Evolutionary conservation across 2,888 invertebrate genomes (phyloP), one percentile per base, ranked within the genome.

Genomic region (Orthosia gothica): DNA sequence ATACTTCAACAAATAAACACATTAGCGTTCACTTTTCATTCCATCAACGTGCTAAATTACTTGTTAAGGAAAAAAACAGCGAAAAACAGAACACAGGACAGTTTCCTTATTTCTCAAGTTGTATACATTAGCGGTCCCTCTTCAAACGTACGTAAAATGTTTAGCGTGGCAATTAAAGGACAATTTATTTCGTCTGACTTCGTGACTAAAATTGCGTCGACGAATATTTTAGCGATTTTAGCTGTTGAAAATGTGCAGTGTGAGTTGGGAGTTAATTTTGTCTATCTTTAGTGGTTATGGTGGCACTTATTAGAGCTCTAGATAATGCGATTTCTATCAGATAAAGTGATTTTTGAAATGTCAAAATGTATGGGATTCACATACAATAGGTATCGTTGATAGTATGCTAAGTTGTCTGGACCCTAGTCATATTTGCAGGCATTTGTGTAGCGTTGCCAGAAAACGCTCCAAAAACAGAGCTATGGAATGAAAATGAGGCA

Each of bases 131-230:
- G 76, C 70, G 45, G 69, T 59, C 71, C 58, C 75, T 76, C 58
- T 75, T 65, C 20, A 79, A 79, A 76, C 61, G 81, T 76, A 72
- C 67, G 79, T 82, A 78, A 79, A 84, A 83, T 83, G 74, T 79
- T 89, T 74, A 81, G 76, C 76, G 70, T 74, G 54, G 71, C 79
- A 87, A 85, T 89, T 86, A 83, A 82, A 87, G 76, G 71, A 76
- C 83, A 81, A 84, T 86, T 84, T 85, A 82, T 87, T 84, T 76
- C 52, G 62, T 61, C 67, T 65, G 71, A 40, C 57, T 67, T 59
- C 74, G 82, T 70, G 47, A 82, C 70, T 62, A 71, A 86, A 78
- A 66, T 61, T 50, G 61, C 59, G 62, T 15, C 12, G 12, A 59
- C 32, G 61, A 59, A 62, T 16, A 26, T 69, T 59, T 59, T 61